Conservation (phyloP, 2,113 vertebrate genomes). For the Sula dactylatra region DNA sequence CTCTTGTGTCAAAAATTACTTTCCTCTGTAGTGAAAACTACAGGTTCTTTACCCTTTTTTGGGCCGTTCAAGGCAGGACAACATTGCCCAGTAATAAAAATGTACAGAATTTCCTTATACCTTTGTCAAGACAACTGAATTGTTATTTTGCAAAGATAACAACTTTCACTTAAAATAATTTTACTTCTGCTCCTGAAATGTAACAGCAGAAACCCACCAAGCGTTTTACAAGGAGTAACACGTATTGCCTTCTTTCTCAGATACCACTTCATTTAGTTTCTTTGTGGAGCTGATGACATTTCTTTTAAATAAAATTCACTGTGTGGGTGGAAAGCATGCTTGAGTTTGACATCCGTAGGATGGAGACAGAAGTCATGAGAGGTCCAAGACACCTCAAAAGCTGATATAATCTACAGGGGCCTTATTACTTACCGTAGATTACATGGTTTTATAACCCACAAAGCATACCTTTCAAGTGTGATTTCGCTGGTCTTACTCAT, state of each 20-base stretch:
- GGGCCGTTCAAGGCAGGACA: background rate
- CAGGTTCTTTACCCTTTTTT: background rate
- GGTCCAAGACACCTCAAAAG: constrained; percentile 6
- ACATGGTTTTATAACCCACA: background rate
- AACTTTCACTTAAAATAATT: background rate
- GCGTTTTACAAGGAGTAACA: background rate
- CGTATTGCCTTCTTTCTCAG: background rate
- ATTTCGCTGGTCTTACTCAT: background rate
- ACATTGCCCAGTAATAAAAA: background rate
- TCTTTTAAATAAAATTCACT: background rate
- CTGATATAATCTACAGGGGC: background rate
- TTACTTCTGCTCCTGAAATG: background rate
- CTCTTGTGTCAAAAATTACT: background rate
- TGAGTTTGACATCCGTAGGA: background rate
- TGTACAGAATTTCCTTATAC: background rate
- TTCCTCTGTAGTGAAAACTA: background rate
- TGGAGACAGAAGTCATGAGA: background rate
- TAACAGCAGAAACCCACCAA: background rate
- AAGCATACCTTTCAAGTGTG: background rate
- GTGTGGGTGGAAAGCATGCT: background rate
- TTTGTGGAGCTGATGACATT: background rate
- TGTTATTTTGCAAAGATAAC: background rate
- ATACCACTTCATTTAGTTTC: background rate
- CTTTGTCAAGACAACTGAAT: background rate
- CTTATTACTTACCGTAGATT: background rate